Evolutionary conservation across 2,113 vertebrate species (phyloP).

Genomic region (Scartelaos histophorus): DNA sequence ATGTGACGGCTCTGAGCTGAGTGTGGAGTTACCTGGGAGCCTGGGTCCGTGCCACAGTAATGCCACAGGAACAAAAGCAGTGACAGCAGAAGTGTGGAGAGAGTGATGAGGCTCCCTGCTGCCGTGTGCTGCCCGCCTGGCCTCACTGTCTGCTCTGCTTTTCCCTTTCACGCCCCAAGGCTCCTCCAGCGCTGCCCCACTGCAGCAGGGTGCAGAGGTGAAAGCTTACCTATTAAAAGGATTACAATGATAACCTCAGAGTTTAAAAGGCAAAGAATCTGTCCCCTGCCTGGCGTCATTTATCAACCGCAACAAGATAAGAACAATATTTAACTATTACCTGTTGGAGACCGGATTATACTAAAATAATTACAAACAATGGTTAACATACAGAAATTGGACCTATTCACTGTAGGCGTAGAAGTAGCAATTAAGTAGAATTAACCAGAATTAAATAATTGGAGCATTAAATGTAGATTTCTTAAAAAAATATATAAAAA

Average conservation of each 20-base stretch:
- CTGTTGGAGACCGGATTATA: background rate
- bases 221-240: constrained; percentile 1
- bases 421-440: too few species aligned
- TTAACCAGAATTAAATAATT: too few species aligned
- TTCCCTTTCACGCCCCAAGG: constrained; percentile 53
- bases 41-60: constrained; percentile 85
- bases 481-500: too few species aligned
- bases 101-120: constrained; percentile 90
- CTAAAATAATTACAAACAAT: background rate
- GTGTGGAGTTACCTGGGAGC: constrained; percentile 91
- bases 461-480: background rate
- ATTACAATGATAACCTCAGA: background rate
- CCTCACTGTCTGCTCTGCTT: constrained; percentile 49
- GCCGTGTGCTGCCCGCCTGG: constrained; percentile 66
- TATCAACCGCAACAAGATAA: background rate
- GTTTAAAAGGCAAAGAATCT: background rate
- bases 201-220: background rate
- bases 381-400: too few species aligned
- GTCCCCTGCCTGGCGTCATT: background rate
- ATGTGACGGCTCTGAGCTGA: constrained; percentile 10
- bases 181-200: background rate
- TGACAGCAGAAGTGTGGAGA: constrained; percentile 99
- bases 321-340: background rate
- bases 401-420: background rate
- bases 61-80: constrained; percentile 85